A percentile compares a stretch with the other conserved stretches of the same genome.
Conservation (phyloP, 2,797 vertebrate species). For the Numenius phaeopus region DNA sequence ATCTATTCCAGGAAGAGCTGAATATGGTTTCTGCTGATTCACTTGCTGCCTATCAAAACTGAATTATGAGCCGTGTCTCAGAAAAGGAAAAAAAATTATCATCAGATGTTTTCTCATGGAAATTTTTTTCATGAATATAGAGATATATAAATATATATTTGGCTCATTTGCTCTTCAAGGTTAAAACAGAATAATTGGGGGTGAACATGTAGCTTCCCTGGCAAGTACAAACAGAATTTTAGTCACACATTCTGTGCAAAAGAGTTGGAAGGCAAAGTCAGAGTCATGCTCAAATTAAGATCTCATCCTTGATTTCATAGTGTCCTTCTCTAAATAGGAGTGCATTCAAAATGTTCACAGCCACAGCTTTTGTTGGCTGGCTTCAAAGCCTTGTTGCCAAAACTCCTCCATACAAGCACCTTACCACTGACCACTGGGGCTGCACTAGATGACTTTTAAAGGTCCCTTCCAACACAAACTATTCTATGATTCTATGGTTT, state of each 20-base stretch:
- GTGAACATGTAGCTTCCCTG: not conserved
- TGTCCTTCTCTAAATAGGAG: not conserved
- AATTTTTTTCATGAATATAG: not conserved
- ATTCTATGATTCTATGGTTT: not conserved
- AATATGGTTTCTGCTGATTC: conserved; percentile 40
- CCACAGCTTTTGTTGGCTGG: not conserved
- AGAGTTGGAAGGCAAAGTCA: not conserved
- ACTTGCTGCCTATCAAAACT: not conserved
- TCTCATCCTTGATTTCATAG: not conserved
- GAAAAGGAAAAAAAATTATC: not conserved
- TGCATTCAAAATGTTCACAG: not conserved
- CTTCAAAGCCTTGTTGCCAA: not conserved
- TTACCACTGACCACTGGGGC: not conserved
- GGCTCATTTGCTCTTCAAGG: not conserved
- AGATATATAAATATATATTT: not conserved
- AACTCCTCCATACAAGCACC: not conserved
- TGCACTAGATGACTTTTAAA: not conserved
- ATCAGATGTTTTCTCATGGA: not conserved
- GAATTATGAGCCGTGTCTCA: not conserved
- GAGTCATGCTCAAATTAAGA: not conserved
- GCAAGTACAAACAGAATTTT: not conserved
- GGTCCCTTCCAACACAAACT: not conserved
- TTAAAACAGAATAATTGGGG: not conserved
- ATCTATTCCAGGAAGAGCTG: not conserved
- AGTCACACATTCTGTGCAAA: not conserved